A percentile compares a stretch with the other conserved stretches of the same genome.
Conservation (phyloP, 2,113 vertebrate genomes). For the Datnioides undecimradiatus region DNA sequence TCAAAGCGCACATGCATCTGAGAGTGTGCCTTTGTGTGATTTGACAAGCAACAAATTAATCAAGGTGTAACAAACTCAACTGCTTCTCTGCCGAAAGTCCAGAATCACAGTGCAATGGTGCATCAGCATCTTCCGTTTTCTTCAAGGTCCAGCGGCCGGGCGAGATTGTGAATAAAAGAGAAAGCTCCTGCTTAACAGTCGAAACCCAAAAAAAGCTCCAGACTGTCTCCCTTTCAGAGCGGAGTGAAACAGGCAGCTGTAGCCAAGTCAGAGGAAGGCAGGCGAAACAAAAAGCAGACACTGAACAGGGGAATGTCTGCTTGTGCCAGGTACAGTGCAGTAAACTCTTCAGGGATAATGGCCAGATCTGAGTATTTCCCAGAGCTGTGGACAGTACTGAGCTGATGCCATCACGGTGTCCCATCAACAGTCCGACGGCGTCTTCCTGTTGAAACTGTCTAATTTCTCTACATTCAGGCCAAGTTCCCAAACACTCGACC, state of each 20-base stretch:
- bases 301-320: slow-evolving; percentile 86
- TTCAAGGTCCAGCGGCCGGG: slow-evolving; percentile 36
- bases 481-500: neutral
- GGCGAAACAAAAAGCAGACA: slow-evolving; percentile 84
- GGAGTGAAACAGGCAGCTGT: slow-evolving; percentile 51
- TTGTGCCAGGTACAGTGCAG: slow-evolving; percentile 92
- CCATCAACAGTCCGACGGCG: slow-evolving; percentile 54
- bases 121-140: slow-evolving; percentile 31
- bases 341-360: slow-evolving; percentile 64
- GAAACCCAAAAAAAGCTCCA: slow-evolving; percentile 52
- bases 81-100: neutral
- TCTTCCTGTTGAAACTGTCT: slow-evolving; percentile 68
- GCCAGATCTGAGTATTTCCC: slow-evolving; percentile 39
- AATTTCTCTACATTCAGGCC: neutral
- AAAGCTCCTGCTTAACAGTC: slow-evolving; percentile 55
- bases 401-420: slow-evolving; percentile 9
- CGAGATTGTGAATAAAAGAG: slow-evolving; percentile 50
- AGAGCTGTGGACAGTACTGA: slow-evolving; percentile 20
- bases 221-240: slow-evolving; percentile 40
- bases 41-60: slow-evolving; percentile 10
- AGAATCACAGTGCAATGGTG: slow-evolving; percentile 1
- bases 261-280: slow-evolving; percentile 57
- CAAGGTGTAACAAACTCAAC: neutral
- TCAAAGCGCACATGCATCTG: neutral
- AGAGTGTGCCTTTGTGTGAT: neutral